Evolutionary conservation across 2,888 invertebrate genomes (phyloP).

Genomic region (Scaptodrosophila latifasciaeformis): DNA sequence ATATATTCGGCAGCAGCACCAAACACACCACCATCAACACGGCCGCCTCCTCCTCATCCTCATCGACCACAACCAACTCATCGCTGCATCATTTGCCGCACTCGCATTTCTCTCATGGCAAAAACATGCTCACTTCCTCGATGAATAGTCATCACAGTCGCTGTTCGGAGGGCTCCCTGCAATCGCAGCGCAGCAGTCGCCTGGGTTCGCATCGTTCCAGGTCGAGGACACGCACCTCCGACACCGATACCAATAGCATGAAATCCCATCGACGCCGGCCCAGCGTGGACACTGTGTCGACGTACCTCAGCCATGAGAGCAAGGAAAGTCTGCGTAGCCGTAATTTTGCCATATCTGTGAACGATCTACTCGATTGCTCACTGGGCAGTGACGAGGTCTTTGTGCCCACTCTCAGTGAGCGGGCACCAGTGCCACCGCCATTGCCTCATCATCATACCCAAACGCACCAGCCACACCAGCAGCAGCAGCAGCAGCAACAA

Average conservation of each 20-base stretch:
- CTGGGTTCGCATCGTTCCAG: slow-evolving; percentile 73
- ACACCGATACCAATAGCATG: slow-evolving; percentile 80
- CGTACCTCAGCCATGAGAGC: slow-evolving; percentile 91
- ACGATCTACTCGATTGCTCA: slow-evolving; percentile 83
- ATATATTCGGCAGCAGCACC: slow-evolving; percentile 80
- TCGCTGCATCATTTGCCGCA: slow-evolving; percentile 44
- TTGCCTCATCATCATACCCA: slow-evolving; percentile 54
- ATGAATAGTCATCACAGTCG: slow-evolving; percentile 74
- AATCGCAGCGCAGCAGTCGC: slow-evolving; percentile 69
- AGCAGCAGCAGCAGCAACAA: slow-evolving; percentile 39
- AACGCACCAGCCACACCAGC: slow-evolving; percentile 43
- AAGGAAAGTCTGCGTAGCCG: slow-evolving; percentile 81
- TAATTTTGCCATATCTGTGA: slow-evolving; percentile 77
- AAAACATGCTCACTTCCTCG: slow-evolving; percentile 70
- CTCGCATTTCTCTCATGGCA: slow-evolving; percentile 71
- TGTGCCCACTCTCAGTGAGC: slow-evolving; percentile 69
- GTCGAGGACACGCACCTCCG: slow-evolving; percentile 74
- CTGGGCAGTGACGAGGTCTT: slow-evolving; percentile 84
- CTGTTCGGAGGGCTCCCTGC: slow-evolving; percentile 72
- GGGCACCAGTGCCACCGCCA: slow-evolving; percentile 70
- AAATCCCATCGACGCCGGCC: slow-evolving; percentile 86
- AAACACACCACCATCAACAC: slow-evolving; percentile 47
- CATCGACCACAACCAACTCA: slow-evolving; percentile 37
- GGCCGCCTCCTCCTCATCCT: slow-evolving; percentile 29
- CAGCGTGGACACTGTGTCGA: slow-evolving; percentile 91